Base-by-base conservation (phyloP, 2,888 invertebrate species). In the Drosophila buzzatii region DNA sequence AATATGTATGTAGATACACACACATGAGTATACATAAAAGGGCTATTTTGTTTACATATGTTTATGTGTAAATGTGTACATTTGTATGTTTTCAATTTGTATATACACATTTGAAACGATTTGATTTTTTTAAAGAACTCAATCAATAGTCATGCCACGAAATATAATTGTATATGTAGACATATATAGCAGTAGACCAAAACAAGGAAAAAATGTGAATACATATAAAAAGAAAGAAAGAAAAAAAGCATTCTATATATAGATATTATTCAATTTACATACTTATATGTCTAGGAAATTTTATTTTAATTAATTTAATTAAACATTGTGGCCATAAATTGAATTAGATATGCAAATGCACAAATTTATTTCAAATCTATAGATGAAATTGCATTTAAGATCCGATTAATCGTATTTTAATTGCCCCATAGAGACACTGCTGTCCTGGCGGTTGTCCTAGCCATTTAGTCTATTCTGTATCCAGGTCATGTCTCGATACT, bases 41-140 rank as follows among this genome's bases (percentile, higher is more conserved):
- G 41, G 27, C 55, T 31, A 41, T 59, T 59, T 59, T 59, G 31
- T 59, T 59, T 41, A 58, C 55, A 56, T 56, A 56, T 56, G 55
- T 37, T 53, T 70, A 27, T 61, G 47, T 70, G 18, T 61, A n/a
- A 31, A 18, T 42, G 31, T 53, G 35, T 23, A 6, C 37, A 27
- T 39, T 6, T 56, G 27, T 31, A 31, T 42, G 31, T 41, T 31
- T 42, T 31, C 52, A 53, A 53, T 16, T 23, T 23, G 37, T 31
- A 56, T 18, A 18, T 56, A 42, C 27, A 31, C 41, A 33, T 51
- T 33, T n/a, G 49, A 18, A 49, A 49, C 6, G 31, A 55, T 41
- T 55, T 41, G 55, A 27, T n/a, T 41, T 31, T 31, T 37, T 23
- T 41, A 31, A 41, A 31, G 41, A 41, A 56, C 16, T 14, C 52